These are phyloP conservation scores for Ctenoplectra terminalis DNA, from an alignment of 1,140 invertebrate species.

Conservation along the genomic window DNA sequence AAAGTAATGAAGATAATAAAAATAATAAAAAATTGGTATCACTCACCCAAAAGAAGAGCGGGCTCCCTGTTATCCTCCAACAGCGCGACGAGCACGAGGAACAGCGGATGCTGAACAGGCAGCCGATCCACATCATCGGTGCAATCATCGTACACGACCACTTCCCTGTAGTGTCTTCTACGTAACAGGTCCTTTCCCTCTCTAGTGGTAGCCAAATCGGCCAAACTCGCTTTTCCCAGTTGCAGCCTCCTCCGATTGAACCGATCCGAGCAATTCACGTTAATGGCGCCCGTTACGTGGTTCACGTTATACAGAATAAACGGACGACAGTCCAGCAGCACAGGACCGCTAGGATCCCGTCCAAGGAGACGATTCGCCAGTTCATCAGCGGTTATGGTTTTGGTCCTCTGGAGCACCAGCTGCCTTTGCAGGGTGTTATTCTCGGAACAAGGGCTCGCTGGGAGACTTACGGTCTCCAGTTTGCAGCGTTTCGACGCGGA, in stretches of 20 bases:
- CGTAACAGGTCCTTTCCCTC: constrained; percentile 87
- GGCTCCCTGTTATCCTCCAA: constrained; percentile 89
- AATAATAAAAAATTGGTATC: neutral
- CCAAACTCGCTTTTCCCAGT: constrained; percentile 86
- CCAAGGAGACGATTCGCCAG: constrained; percentile 62
- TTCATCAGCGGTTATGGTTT: constrained; percentile 73
- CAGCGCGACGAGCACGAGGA: constrained; percentile 87
- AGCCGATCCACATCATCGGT: constrained; percentile 85
- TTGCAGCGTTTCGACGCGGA: constrained; percentile 84
- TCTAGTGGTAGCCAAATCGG: constrained; percentile 86
- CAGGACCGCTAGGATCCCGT: constrained; percentile 74
- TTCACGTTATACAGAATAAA: constrained; percentile 89
- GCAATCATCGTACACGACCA: constrained; percentile 88
- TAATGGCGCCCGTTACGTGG: constrained; percentile 89
- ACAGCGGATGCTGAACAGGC: constrained; percentile 85
- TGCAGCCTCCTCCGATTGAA: constrained; percentile 88
- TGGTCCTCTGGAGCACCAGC: constrained; percentile 78
- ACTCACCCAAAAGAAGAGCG: constrained; percentile 88
- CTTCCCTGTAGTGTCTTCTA: constrained; percentile 84
- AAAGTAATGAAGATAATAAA: neutral
- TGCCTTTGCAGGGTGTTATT: constrained; percentile 83
- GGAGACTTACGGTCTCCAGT: constrained; percentile 84
- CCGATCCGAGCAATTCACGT: constrained; percentile 90
- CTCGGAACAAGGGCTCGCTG: constrained; percentile 85
- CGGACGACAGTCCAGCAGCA: constrained; percentile 88